A percentile compares a stretch with the other conserved stretches of the same genome.
Evolutionary conservation across 2,797 vertebrate species (phyloP).

Genomic region (Petrocephalus schoutedeni): DNA sequence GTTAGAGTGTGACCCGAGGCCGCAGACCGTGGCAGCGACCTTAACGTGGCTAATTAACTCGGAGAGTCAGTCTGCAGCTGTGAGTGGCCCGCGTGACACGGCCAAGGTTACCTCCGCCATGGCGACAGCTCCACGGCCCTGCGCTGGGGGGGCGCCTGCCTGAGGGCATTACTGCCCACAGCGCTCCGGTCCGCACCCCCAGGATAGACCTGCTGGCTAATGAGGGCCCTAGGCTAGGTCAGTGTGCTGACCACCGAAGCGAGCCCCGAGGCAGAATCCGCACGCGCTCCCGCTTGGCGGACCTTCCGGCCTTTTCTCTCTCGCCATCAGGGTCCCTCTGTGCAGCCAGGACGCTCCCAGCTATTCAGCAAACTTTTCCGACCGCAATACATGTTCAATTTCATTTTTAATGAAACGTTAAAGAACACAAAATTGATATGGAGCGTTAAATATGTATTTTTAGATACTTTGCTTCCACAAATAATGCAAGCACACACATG

Average conservation of each 20-base stretch:
- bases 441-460: neutral
- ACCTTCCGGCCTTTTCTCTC: neutral
- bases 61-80: neutral
- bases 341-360: neutral
- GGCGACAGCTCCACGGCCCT: constrained; percentile 50
- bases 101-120: constrained; percentile 14
- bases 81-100: neutral
- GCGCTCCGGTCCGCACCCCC: neutral
- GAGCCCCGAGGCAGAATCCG: neutral
- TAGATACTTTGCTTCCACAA: neutral
- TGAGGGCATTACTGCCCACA: constrained; percentile 27
- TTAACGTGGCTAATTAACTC: neutral
- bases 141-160: constrained; percentile 33
- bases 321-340: neutral
- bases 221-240: constrained; percentile 19
- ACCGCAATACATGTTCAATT: neutral
- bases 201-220: constrained; percentile 21
- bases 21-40: neutral
- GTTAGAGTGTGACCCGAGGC: neutral
- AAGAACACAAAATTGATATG: neutral
- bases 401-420: neutral
- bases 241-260: neutral
- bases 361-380: neutral
- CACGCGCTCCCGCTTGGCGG: neutral
- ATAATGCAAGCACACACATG: neutral